phyloP scores from a whole-genome alignment of 2,888 invertebrate species.

The Choreutis nemorana region DNA sequence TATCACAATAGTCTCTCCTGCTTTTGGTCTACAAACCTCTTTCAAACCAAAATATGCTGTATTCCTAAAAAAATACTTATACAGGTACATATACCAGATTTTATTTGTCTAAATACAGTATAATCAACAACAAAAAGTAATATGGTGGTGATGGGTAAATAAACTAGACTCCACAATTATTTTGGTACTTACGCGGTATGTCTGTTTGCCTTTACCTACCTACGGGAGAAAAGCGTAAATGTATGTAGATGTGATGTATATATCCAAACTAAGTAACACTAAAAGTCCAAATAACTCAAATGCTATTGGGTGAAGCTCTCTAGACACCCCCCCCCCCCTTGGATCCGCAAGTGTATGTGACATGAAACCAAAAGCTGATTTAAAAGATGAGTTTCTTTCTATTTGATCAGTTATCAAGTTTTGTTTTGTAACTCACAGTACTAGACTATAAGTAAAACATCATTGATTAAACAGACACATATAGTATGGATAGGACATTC shows the following conservation, averaged over 20 bases:
- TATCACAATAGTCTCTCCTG: constrained; percentile 76
- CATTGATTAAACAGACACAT: background rate
- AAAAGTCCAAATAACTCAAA: too few species aligned
- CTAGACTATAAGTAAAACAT: background rate
- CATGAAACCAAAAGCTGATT: background rate
- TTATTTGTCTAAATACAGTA: background rate
- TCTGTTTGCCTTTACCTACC: too few species aligned
- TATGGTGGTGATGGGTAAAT: too few species aligned
- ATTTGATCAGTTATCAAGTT: background rate
- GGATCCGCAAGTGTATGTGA: too few species aligned
- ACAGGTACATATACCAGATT: background rate
- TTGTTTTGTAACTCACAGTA: background rate
- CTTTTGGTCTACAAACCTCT: constrained; percentile 74
- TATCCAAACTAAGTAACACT: too few species aligned
- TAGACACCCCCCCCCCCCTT: too few species aligned
- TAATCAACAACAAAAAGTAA: background rate
- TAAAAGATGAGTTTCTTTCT: background rate
- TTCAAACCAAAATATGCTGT: constrained; percentile 79
- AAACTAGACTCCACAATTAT: too few species aligned
- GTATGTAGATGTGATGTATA: background rate
- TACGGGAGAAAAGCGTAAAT: too few species aligned
- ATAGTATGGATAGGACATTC: too few species aligned
- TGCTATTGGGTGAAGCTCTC: too few species aligned
- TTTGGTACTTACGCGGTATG: too few species aligned
- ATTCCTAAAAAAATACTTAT: constrained; percentile 48